Evolutionary conservation across 1,140 invertebrate genomes (phyloP), one percentile per base, ranked within the genome.

Genomic region (Ostrea edulis): DNA sequence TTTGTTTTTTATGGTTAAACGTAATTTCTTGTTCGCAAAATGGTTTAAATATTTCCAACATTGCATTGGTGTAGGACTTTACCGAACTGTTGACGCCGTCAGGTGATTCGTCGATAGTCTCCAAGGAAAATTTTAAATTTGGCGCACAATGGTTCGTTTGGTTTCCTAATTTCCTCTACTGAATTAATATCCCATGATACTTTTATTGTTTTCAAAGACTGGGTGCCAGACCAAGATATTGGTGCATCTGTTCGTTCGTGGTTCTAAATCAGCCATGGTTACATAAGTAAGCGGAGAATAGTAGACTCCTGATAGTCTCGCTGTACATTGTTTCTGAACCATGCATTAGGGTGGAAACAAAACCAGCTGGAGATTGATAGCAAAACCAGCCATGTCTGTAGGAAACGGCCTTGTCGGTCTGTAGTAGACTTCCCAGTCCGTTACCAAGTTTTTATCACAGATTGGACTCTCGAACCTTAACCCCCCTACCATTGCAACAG

Each of bases 301-400:
- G 98, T 97, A 88, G 97, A 98, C 95, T 99, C 99, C 95, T 98
- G 98, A 95, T 97, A 98, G 9, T 98, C 98, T 90, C 97, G 96
- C 92, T 97, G 96, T 77, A 98, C 97, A 88, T 97, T 96, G 90
- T 97, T 97, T 0, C 97, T 97, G 95, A 99, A 99, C 87, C 96
- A 95, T 0, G 97, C 98, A 68, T 97, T 95, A 8, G 97, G 96
- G 93, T 97, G 96, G 2, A 97, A n/a, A n/a, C 95, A 98, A 94
- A 29, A 99, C 96, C 14, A 98, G 95, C 25, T 97, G 96, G 2
- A 99, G 94, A 95, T 98, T 98, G 17, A 99, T 97, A 20, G 98
- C 98, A 95, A 99, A 99, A 0, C 98, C 98, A 3, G 99, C 99
- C 99, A 99, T 99, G 93, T 99, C 99, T 51, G 99, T 97, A 7